Base-by-base conservation (phyloP, 2,797 vertebrate species). In the Halcyon leucocephala region DNA sequence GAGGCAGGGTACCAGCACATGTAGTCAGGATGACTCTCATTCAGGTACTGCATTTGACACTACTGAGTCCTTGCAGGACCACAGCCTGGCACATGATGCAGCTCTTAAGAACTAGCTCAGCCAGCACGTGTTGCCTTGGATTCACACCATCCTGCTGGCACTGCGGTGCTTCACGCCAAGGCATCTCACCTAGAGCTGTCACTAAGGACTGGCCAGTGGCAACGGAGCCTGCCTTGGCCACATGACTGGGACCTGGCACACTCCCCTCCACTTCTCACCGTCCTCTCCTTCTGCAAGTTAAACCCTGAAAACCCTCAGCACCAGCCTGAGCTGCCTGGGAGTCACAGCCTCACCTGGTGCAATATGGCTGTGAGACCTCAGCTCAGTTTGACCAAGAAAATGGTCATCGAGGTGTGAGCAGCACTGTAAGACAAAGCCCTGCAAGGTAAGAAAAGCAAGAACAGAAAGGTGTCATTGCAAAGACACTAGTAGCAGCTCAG, bases 1-100 rank as follows among this genome's bases (percentile, higher is more conserved):
- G 2, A 48, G 64, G 14, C 44, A 79, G 33, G 22, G 25, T 6
- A 22, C 17, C 7, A 0, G 0, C 15, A 13, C 19, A 3, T 0
- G 12, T 10, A 4, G 14, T 10, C 19, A 19, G 41, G 25, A 0
- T 14, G 9, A 61, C 9, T 25, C 14, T 4, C 41, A 8, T 18
- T 31, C 10, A 25, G 9, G 44, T 12, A 5, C 37, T 10, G 15
- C 4, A 5, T 46, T 79, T 79, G 11, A 58, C 57, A 31, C 35
- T n/a, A 28, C 65, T 74, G 57, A 74, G 9, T 18, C 52, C 21
- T 44, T 21, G 19, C 33, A 46, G 66, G 33, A 73, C 20, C 48
- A 41, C 29, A 28, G 13, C 22, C 37, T 37, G 24, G 28, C 3
- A 2, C 39, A 52, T 0, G 1, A 14, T 37, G 26, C 12, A 44